These are phyloP conservation scores for Electrona antarctica DNA, from an alignment of 2,113 vertebrate genomes.

Conservation along the genomic window DNA sequence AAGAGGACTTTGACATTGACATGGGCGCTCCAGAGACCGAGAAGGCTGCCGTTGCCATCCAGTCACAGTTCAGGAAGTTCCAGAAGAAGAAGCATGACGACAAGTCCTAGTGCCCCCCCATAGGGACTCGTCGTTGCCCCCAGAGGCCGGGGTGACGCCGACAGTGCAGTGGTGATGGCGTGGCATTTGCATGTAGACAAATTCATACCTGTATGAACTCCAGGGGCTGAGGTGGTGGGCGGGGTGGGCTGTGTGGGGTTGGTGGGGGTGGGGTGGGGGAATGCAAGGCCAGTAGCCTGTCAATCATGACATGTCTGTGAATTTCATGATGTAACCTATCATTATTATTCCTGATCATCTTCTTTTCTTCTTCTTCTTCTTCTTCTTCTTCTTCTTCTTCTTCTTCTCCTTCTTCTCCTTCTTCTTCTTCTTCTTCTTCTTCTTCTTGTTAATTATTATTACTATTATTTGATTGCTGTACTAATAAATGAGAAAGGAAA, in stretches of 20 bases:
- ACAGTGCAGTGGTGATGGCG: constrained; percentile 73
- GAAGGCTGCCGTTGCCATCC: constrained; percentile 94
- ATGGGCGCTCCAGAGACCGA: constrained; percentile 94
- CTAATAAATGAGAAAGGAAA: constrained; percentile 49
- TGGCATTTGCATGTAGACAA: constrained; percentile 80
- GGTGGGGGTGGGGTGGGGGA: constrained; percentile 38
- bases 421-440: too few species aligned
- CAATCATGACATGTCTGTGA: constrained; percentile 71
- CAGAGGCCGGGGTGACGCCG: constrained; percentile 79
- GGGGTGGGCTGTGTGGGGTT: constrained; percentile 4
- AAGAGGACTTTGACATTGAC: constrained; percentile 94
- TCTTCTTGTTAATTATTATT: constrained; percentile 25
- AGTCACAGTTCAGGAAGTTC: constrained; percentile 99
- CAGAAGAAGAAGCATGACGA: constrained; percentile 94
- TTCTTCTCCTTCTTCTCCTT: too few species aligned
- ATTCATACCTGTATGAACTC: constrained; percentile 73
- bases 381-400: too few species aligned
- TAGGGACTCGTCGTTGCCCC: constrained; percentile 74
- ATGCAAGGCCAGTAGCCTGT: constrained; percentile 71
- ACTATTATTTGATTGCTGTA: constrained; percentile 62
- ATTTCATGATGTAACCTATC: constrained; percentile 64
- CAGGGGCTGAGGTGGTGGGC: constrained; percentile 35
- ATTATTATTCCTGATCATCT: constrained; percentile 47
- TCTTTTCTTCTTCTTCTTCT: too few species aligned
- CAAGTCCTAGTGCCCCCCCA: constrained; percentile 88